Evolutionary conservation across 2,113 vertebrate genomes (phyloP).

Genomic region (Bujurquina vittata): DNA sequence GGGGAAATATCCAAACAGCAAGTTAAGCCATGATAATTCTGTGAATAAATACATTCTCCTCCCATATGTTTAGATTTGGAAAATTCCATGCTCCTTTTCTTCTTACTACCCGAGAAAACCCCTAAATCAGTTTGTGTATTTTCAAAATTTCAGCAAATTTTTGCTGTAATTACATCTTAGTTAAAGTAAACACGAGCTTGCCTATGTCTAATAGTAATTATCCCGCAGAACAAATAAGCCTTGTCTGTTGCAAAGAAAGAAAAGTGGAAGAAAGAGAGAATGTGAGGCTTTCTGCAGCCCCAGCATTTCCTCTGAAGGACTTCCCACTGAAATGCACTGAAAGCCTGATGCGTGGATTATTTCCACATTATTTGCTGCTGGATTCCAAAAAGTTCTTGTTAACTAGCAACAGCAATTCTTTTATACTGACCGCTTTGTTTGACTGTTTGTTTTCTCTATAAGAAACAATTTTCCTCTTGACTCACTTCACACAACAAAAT

Average conservation of each 20-base stretch:
- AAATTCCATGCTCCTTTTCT: conserved; percentile 12
- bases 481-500: neutral
- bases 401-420: conserved; percentile 50
- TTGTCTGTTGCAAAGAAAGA: conserved; percentile 65
- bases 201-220: conserved; percentile 59
- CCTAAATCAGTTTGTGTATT: conserved; percentile 36
- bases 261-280: conserved; percentile 56
- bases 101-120: neutral
- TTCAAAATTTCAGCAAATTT: conserved; percentile 26
- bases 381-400: conserved; percentile 62
- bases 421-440: neutral
- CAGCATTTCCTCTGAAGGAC: conserved; percentile 74
- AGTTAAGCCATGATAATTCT: neutral
- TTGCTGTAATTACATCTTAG: conserved; percentile 55
- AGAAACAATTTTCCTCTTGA: neutral
- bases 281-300: conserved; percentile 71
- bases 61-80: conserved; percentile 13
- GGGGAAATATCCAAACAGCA: neutral
- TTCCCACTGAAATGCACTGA: conserved; percentile 65
- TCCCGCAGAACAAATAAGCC: conserved; percentile 57
- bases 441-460: conserved; percentile 12
- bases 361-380: conserved; percentile 71
- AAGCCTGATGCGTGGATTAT: conserved; percentile 69
- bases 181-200: conserved; percentile 46
- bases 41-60: conserved; percentile 1